Conservation (phyloP, 2,888 invertebrate genomes). For the Apotomis betuletana region DNA sequence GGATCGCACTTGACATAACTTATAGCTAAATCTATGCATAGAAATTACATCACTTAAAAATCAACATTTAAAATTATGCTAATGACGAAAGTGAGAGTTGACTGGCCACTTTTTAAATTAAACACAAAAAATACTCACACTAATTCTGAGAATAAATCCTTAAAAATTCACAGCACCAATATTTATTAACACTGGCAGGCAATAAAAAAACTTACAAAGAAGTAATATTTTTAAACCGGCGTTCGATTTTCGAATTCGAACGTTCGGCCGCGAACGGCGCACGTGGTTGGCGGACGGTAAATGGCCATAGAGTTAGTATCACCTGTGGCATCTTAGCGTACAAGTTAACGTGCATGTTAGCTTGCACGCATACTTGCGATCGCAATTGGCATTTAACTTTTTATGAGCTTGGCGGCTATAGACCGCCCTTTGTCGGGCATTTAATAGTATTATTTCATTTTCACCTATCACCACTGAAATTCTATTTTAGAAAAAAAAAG, state of each 20-base stretch:
- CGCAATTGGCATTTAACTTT: conserved; percentile 23
- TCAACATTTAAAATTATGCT: conserved; percentile 42
- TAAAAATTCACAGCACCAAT: conserved; percentile 28
- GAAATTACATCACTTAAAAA: conserved; percentile 42
- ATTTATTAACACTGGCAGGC: conserved; percentile 37
- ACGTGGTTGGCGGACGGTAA: conserved; percentile 67
- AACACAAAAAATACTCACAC: conserved; percentile 37
- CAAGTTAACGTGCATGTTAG: conserved; percentile 39
- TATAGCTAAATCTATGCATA: conserved; percentile 29
- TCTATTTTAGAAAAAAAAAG: too few species aligned
- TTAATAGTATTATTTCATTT: too few species aligned
- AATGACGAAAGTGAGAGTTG: conserved; percentile 44
- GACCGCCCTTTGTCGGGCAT: conserved; percentile 1
- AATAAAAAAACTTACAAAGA: neutral
- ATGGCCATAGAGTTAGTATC: conserved; percentile 63
- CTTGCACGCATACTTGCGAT: conserved; percentile 37
- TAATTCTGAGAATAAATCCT: conserved; percentile 22
- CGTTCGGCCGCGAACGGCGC: conserved; percentile 64
- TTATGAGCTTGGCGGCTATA: conserved; percentile 3
- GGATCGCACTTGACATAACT: conserved; percentile 37
- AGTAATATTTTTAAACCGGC: conserved; percentile 15
- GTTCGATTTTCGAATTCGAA: conserved; percentile 58
- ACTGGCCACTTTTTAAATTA: conserved; percentile 33
- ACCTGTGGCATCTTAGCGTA: conserved; percentile 60
- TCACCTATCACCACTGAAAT: too few species aligned